phyloP scores from a whole-genome alignment of 2,113 vertebrate species.

The Jaculus jaculus region DNA sequence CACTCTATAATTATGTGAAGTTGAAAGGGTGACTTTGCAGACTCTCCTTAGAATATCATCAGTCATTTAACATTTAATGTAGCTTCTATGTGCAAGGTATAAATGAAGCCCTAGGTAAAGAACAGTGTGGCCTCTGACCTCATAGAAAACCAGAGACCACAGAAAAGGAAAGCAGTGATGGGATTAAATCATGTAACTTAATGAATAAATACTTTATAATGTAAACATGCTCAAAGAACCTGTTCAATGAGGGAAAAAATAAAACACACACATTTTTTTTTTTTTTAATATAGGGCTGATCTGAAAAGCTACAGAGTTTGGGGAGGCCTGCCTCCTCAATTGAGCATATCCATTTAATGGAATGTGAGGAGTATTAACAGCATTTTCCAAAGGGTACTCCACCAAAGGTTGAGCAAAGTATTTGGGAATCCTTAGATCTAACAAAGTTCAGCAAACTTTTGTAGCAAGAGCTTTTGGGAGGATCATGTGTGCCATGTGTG shows the following conservation, averaged over 20 bases:
- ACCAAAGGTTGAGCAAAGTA: not conserved
- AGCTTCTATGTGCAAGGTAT: not conserved
- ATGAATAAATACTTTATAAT: slow-evolving; percentile 48
- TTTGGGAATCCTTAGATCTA: not conserved
- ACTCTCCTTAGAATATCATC: not conserved
- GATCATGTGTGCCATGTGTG: not conserved
- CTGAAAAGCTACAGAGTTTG: not conserved
- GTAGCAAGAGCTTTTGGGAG: not conserved
- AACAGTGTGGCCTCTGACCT: not conserved
- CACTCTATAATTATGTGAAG: not conserved
- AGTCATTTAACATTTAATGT: not conserved
- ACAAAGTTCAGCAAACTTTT: not conserved
- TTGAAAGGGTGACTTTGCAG: not conserved
- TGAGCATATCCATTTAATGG: not conserved
- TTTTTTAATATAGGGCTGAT: not conserved
- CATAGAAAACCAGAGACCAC: not conserved
- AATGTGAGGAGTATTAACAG: not conserved
- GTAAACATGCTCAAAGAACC: not conserved
- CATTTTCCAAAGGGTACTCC: not conserved
- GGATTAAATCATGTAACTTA: slow-evolving; percentile 41
- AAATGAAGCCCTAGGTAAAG: not conserved
- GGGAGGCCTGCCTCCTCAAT: not conserved
- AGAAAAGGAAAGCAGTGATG: not conserved
- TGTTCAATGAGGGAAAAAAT: not conserved
- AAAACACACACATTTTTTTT: not conserved